These are phyloP conservation scores for Anagyrus pseudococci DNA, from an alignment of 2,888 invertebrate genomes.

Conservation along the genomic window DNA sequence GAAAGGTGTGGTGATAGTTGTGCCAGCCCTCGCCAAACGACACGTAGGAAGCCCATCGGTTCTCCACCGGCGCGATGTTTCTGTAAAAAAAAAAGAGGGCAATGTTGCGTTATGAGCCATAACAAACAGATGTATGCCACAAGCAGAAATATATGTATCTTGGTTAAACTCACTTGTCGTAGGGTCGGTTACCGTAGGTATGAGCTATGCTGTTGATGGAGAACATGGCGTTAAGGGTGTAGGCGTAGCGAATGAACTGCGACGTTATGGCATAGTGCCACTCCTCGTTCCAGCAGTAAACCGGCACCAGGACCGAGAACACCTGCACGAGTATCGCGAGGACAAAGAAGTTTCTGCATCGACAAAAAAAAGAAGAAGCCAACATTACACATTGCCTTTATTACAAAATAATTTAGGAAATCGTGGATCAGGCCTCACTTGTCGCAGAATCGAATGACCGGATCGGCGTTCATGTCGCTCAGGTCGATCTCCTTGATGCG, in stretches of 20 bases:
- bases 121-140: too few relatives aligned
- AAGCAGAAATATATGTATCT: neutral
- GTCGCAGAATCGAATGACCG: slow-evolving; percentile 77
- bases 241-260: slow-evolving; percentile 70
- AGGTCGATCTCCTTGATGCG: slow-evolving; percentile 75
- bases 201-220: slow-evolving; percentile 81
- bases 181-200: slow-evolving; percentile 40
- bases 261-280: slow-evolving; percentile 67
- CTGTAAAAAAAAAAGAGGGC: slow-evolving; percentile 30
- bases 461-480: slow-evolving; percentile 77
- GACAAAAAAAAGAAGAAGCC: neutral
- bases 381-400: too few relatives aligned
- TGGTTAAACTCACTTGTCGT: slow-evolving; percentile 42
- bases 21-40: slow-evolving; percentile 65
- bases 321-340: slow-evolving; percentile 69
- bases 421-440: slow-evolving; percentile 66
- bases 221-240: slow-evolving; percentile 79
- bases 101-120: too few relatives aligned
- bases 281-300: slow-evolving; percentile 74
- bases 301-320: slow-evolving; percentile 72
- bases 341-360: slow-evolving; percentile 51
- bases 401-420: too few relatives aligned
- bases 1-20: slow-evolving; percentile 69
- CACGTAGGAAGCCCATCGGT: slow-evolving; percentile 55
- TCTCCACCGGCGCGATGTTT: slow-evolving; percentile 55